These are phyloP conservation scores for Mycalesis mineus DNA, from an alignment of 2,888 invertebrate genomes.

Conservation along the genomic window DNA sequence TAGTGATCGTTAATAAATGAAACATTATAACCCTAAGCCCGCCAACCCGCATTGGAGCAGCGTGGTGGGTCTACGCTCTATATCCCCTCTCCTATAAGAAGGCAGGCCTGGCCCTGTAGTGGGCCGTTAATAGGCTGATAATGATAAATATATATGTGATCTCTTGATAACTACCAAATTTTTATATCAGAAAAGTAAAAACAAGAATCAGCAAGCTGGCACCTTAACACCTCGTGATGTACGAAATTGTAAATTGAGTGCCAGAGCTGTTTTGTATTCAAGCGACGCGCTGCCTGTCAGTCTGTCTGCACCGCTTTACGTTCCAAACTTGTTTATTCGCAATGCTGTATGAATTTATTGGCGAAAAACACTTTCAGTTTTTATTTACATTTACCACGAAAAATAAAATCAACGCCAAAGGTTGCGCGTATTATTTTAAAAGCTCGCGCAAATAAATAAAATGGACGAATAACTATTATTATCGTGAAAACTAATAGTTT, in stretches of 20 bases:
- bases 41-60: no score
- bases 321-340: conserved; percentile 18
- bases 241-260: conserved; percentile 23
- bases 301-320: conserved; percentile 18
- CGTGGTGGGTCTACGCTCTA: no score
- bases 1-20: no score
- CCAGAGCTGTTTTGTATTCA: conserved; percentile 26
- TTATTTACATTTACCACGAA: background rate
- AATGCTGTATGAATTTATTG: conserved; percentile 12
- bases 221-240: conserved; percentile 2
- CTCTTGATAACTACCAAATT: no score
- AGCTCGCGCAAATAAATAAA: background rate
- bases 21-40: no score
- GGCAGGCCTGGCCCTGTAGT: no score
- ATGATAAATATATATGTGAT: no score
- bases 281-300: conserved; percentile 17
- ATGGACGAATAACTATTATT: background rate
- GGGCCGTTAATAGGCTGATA: no score
- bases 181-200: no score
- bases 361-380: background rate
- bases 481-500: background rate
- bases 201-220: background rate
- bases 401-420: background rate
- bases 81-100: no score
- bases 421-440: background rate